These are phyloP conservation scores for Drosophila mimica DNA, from an alignment of 2,888 invertebrate species.

Conservation along the genomic window DNA sequence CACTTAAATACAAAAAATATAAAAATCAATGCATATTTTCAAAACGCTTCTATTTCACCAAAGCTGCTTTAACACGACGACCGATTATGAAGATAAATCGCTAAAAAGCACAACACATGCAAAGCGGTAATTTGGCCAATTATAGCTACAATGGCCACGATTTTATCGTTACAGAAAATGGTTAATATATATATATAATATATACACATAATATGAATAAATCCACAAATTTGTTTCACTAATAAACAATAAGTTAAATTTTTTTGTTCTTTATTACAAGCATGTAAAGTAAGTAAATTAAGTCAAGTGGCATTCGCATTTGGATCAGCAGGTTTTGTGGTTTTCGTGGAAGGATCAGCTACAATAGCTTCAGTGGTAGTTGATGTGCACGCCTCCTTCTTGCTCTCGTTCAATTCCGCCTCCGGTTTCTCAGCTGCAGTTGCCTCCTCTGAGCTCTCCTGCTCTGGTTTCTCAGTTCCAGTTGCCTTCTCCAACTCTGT, in stretches of 20 bases:
- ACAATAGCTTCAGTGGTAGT: background rate
- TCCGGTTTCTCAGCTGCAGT: background rate
- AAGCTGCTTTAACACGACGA: slow-evolving; percentile 70
- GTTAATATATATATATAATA: slow-evolving; percentile 51
- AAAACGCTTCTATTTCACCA: slow-evolving; percentile 69
- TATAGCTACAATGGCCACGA: slow-evolving; percentile 35
- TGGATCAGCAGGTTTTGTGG: background rate
- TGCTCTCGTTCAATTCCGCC: background rate
- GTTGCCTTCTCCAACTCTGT: background rate
- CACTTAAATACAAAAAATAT: slow-evolving; percentile 26
- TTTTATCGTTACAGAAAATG: slow-evolving; percentile 53
- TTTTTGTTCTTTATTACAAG: slow-evolving; percentile 5
- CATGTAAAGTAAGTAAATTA: background rate
- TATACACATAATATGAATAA: slow-evolving; percentile 58
- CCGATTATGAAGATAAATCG: slow-evolving; percentile 44
- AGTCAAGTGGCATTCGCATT: slow-evolving; percentile 9
- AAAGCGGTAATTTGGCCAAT: slow-evolving; percentile 44
- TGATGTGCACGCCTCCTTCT: background rate
- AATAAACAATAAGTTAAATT: slow-evolving; percentile 24
- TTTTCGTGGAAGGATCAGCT: background rate
- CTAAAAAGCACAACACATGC: slow-evolving; percentile 24
- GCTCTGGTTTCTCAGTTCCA: background rate
- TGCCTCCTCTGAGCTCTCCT: background rate
- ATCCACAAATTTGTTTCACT: slow-evolving; percentile 64
- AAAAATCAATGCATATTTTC: slow-evolving; percentile 36